Evolutionary conservation across 2,113 vertebrate species (phyloP).

Genomic region (Lagenorhynchus albirostris): DNA sequence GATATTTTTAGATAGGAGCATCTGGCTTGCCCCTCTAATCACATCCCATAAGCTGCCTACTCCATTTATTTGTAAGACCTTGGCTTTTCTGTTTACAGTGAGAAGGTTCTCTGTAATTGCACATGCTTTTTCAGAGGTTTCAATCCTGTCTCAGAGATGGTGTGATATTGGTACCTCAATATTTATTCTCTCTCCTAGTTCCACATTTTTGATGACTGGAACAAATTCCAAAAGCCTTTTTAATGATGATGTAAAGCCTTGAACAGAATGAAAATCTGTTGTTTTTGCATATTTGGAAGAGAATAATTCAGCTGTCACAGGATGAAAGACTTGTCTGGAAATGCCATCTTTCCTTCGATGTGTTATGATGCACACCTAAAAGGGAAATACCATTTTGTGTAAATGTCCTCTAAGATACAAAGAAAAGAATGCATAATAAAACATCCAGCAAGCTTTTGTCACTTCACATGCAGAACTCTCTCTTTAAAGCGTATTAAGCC

Average conservation of each 20-base stretch:
- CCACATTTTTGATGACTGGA: constrained; percentile 72
- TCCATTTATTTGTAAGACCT: constrained; percentile 74
- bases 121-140: constrained; percentile 65
- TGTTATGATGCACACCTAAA: constrained; percentile 62
- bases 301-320: constrained; percentile 76
- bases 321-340: constrained; percentile 75
- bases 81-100: constrained; percentile 63
- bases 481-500: constrained; percentile 41
- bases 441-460: constrained; percentile 5
- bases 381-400: constrained; percentile 53
- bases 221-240: constrained; percentile 71
- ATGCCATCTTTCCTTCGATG: constrained; percentile 62
- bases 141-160: not conserved
- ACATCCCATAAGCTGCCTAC: constrained; percentile 71
- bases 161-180: constrained; percentile 56
- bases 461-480: constrained; percentile 55
- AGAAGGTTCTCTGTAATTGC: constrained; percentile 69
- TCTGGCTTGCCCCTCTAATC: constrained; percentile 75
- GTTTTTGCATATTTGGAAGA: constrained; percentile 77
- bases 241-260: constrained; percentile 65
- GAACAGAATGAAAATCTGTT: constrained; percentile 73
- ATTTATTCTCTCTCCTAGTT: constrained; percentile 53
- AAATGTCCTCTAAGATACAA: constrained; percentile 46
- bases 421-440: constrained; percentile 58
- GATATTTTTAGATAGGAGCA: constrained; percentile 75